These are phyloP conservation scores for Burhinus bistriatus DNA, from an alignment of 2,113 vertebrate species.

Conservation along the genomic window DNA sequence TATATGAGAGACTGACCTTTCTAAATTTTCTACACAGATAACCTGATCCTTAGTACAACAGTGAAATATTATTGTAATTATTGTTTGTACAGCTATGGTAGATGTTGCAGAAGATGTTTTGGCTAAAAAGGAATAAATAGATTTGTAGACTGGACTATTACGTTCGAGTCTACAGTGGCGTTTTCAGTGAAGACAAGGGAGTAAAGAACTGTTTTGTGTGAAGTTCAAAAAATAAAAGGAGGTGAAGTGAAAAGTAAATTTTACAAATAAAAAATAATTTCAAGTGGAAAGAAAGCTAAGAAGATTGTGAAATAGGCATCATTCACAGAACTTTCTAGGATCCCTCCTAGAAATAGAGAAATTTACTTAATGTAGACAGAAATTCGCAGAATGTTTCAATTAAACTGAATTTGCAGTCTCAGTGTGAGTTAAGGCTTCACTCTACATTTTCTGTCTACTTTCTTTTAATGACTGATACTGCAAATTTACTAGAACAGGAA, in stretches of 20 bases:
- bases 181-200: background rate
- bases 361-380: background rate
- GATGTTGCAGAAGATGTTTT: background rate
- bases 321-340: background rate
- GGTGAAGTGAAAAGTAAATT: background rate
- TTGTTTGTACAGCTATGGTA: background rate
- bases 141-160: background rate
- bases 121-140: background rate
- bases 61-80: slow-evolving; percentile 45
- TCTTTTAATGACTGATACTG: background rate
- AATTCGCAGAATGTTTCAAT: background rate
- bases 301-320: background rate
- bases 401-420: background rate
- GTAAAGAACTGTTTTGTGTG: background rate
- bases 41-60: background rate
- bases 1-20: slow-evolving; percentile 25
- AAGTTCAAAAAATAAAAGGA: background rate
- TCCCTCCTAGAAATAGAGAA: background rate
- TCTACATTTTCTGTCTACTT: background rate
- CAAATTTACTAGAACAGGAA: background rate
- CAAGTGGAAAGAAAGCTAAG: background rate
- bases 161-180: background rate
- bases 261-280: background rate
- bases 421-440: background rate
- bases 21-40: slow-evolving; percentile 18